Evolutionary conservation across 2,888 invertebrate genomes (phyloP).

Genomic region (Galeopsomyia nigrocyanea): DNA sequence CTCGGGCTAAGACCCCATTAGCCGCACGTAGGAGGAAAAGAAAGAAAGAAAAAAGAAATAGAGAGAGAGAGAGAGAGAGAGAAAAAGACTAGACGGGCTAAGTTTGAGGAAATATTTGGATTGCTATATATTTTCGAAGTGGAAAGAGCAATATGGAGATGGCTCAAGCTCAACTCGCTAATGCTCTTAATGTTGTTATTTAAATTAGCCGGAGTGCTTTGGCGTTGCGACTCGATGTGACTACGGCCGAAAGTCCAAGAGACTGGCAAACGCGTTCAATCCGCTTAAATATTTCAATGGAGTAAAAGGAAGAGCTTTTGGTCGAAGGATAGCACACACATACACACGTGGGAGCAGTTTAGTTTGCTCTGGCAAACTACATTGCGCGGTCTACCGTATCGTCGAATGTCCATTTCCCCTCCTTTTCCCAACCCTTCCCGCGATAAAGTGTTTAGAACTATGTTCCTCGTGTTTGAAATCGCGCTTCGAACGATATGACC

Average conservation of each 20-base stretch:
- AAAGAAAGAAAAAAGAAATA: too few relatives aligned
- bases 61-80: too few relatives aligned
- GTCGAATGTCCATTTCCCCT: too few relatives aligned
- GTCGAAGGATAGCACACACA: neutral
- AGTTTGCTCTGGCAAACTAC: too few relatives aligned
- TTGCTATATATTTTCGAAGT: neutral
- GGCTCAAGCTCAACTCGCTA: constrained; percentile 23
- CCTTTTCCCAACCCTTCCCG: neutral
- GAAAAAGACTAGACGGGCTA: neutral
- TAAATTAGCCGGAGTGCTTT: constrained; percentile 33
- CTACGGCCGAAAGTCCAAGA: neutral
- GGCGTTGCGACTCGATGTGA: neutral
- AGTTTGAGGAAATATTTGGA: constrained; percentile 13
- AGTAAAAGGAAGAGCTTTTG: neutral
- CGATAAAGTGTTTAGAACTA: neutral
- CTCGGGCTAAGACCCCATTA: neutral
- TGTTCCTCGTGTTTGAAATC: too few relatives aligned
- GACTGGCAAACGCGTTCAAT: constrained; percentile 22
- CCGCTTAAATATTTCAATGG: constrained; percentile 31
- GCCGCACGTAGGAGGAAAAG: too few relatives aligned
- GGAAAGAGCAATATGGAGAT: constrained; percentile 2
- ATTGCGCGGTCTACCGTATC: too few relatives aligned
- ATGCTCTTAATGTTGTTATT: constrained; percentile 32
- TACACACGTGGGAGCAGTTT: too few relatives aligned
- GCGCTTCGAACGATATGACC: too few relatives aligned